Evolutionary conservation across 2,888 invertebrate species (phyloP), one percentile per base, ranked within the genome.

Genomic region (Megamerina dolium): DNA sequence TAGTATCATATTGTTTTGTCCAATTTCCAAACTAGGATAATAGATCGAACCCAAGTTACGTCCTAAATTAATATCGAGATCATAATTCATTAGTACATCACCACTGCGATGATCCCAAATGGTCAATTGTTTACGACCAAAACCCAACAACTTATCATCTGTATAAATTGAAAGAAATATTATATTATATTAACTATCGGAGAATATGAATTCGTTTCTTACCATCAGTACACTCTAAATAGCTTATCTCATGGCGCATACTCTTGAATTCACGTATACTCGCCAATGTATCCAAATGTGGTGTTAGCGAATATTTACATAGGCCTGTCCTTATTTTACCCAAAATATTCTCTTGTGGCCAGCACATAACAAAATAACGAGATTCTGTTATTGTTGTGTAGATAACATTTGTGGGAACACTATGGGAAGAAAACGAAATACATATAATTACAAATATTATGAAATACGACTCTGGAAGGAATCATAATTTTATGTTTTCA

Each of bases 31-130:
- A 30, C 61, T 61, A 5, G 67, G 57, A 37, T 60, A 66, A 38
- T 66, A 63, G 39, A 66, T 52, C 1, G 64, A 61, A 12, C 66
- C 66, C n/a, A 70, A 29, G 51, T 65, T 65, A 13, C 38, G 54
- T 12, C 70, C 71, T 21, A 71, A 45, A 2, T 57, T 43, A 20
- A 64, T 58, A 26, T 59, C 59, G 30, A 71, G 55, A 51, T 71
- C 70, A 47, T 67, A 69, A 46, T 68, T 66, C 59, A 66, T 64
- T 8, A 71, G 52, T 8, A 63, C 63, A 49, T 71, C 71, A 3
- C 71, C 70, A 31, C 67, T 71, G 36, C 63, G 66, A 53, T 71
- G 68, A 55, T 71, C 68, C 70, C 70, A 71, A 39, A 71, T 60
- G 1, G 71, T 66, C 12, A 71, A 49, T 18, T 66, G 65, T 4